These are phyloP conservation scores for Agrilus cyanescens DNA, from an alignment of 2,888 invertebrate genomes.

Conservation along the genomic window DNA sequence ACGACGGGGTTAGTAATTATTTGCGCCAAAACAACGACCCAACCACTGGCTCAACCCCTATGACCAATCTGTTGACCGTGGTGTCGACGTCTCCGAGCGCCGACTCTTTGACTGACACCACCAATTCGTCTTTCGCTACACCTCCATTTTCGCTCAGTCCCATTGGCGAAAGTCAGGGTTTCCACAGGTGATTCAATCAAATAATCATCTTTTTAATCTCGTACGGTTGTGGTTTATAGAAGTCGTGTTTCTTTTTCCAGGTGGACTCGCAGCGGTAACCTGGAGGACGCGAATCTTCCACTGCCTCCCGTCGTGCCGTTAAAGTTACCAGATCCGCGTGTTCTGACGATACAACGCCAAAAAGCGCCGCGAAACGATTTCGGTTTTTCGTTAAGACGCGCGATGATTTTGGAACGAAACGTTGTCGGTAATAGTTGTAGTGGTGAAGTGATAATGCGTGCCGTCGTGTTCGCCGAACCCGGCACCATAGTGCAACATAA, in stretches of 20 bases:
- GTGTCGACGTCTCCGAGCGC: conserved; percentile 75
- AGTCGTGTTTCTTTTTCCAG: conserved; percentile 22
- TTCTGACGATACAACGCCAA: conserved; percentile 64
- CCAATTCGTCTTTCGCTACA: conserved; percentile 77
- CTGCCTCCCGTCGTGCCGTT: conserved; percentile 59
- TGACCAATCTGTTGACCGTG: conserved; percentile 42
- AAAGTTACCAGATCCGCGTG: conserved; percentile 58
- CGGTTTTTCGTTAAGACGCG: conserved; percentile 84
- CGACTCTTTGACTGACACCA: conserved; percentile 74
- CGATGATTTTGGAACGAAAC: conserved; percentile 64
- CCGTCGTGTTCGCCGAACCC: conserved; percentile 85
- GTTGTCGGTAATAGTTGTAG: conserved; percentile 23
- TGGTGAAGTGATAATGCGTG: conserved; percentile 43
- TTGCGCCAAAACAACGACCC: conserved; percentile 31
- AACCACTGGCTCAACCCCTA: conserved; percentile 37
- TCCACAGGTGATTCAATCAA: conserved; percentile 49
- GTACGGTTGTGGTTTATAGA: too few species aligned
- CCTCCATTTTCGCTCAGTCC: conserved; percentile 79
- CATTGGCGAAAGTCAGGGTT: conserved; percentile 75
- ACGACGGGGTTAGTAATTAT: conserved; percentile 35
- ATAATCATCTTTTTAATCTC: too few species aligned
- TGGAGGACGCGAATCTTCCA: conserved; percentile 63
- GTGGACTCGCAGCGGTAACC: conserved; percentile 66
- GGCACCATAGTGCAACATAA: conserved; percentile 57
- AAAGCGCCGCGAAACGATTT: conserved; percentile 82